Evolutionary conservation across 2,888 invertebrate genomes (phyloP).

Genomic region (Atrina japonica): DNA sequence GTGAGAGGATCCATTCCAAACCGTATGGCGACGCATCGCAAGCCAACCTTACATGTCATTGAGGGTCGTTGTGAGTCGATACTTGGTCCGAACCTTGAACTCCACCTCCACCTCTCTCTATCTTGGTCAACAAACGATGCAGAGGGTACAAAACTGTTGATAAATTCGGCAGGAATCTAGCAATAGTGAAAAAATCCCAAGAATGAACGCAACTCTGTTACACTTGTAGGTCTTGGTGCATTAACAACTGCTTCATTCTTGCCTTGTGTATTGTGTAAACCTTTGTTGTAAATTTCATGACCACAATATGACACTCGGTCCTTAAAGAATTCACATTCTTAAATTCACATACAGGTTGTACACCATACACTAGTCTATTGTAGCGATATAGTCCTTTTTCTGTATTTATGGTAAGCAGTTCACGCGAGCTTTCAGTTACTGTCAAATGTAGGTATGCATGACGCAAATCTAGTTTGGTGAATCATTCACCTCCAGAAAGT

Average conservation of each 20-base stretch:
- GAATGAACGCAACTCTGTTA: slow-evolving; percentile 62
- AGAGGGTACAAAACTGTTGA: slow-evolving; percentile 57
- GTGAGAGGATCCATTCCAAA: slow-evolving; percentile 70
- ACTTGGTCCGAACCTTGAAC: slow-evolving; percentile 47
- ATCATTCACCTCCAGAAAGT: slow-evolving; percentile 45
- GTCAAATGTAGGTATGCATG: slow-evolving; percentile 12
- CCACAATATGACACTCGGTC: slow-evolving; percentile 36
- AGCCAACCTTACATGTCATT: slow-evolving; percentile 67
- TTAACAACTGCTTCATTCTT: slow-evolving; percentile 62
- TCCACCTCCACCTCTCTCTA: slow-evolving; percentile 49
- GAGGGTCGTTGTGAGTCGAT: slow-evolving; percentile 73
- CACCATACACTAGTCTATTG: slow-evolving; percentile 20
- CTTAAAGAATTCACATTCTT: slow-evolving; percentile 51
- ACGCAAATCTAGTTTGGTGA: slow-evolving; percentile 41
- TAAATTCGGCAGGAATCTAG: slow-evolving; percentile 59
- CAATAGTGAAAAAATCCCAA: slow-evolving; percentile 66
- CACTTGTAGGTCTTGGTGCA: slow-evolving; percentile 61
- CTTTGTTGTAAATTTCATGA: slow-evolving; percentile 42
- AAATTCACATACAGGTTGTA: slow-evolving; percentile 43
- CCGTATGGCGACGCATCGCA: slow-evolving; percentile 78
- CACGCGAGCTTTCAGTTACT: background rate
- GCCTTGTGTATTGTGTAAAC: slow-evolving; percentile 38
- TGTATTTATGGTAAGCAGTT: slow-evolving; percentile 19
- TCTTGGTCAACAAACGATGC: slow-evolving; percentile 52
- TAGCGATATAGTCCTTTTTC: slow-evolving; percentile 23